These are phyloP conservation scores for Neoitamus cyanurus DNA, from an alignment of 2,888 invertebrate genomes.

Conservation along the genomic window DNA sequence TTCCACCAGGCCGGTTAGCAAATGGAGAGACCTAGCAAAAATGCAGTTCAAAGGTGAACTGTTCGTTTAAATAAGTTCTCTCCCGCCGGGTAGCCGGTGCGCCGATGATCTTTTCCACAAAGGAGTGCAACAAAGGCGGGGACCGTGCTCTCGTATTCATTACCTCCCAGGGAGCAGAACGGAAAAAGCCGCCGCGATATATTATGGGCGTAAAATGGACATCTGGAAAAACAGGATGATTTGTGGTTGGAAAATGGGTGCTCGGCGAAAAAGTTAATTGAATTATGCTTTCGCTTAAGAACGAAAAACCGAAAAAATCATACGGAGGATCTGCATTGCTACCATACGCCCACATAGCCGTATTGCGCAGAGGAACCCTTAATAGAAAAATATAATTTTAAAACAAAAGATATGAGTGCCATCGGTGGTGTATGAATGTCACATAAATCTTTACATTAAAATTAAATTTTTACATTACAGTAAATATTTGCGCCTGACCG, in stretches of 20 bases:
- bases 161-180: background rate
- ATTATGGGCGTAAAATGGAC: background rate
- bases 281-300: background rate
- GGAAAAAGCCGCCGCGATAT: background rate
- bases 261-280: background rate
- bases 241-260: background rate
- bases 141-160: background rate
- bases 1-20: background rate
- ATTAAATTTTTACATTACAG: no score
- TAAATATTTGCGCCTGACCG: no score
- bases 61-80: background rate
- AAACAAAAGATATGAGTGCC: no score
- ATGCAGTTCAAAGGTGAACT: constrained; percentile 31
- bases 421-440: no score
- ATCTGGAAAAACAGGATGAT: constrained; percentile 9
- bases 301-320: background rate
- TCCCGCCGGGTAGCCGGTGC: background rate
- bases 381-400: no score
- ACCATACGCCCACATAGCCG: no score
- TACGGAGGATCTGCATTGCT: no score
- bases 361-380: no score
- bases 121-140: background rate
- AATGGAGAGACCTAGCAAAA: background rate
- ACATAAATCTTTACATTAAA: no score
- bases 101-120: background rate